Evolutionary conservation across 2,888 invertebrate species (phyloP), one percentile per base, ranked within the genome.

Genomic region (Limenitis camilla): DNA sequence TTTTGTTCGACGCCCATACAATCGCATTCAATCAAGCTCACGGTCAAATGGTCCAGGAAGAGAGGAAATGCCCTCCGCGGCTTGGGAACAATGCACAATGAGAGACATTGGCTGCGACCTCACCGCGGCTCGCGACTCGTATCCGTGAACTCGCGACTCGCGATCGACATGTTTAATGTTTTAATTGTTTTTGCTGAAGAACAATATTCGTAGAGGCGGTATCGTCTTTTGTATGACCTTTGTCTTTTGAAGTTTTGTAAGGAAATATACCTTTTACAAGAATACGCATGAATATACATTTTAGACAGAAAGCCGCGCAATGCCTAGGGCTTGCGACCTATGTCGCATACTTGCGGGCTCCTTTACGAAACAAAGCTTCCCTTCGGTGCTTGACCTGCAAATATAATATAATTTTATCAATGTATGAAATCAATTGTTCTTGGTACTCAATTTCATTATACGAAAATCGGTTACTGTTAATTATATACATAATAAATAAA

Each of bases 61-160:
- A 68, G 63, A 80, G 82, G 78, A 82, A 79, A 72, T 78, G 80
- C 80, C 82, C 83, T 84, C 80, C 73, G 78, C 66, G 71, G 72
- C 72, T 71, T 73, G 66, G 68, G 61, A 74, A 81, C 81, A 81
- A 80, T 81, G 76, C 74, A 84, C 82, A 83, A 83, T 83, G 73
- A 68, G 70, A 74, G 72, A 69, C 78, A 74, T 76, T 77, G 78
- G 68, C 66, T 67, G 67, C 63, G 79, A 76, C 81, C 79, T 81
- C 75, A 63, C 61, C 62, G 71, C 72, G 19, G 19, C 19, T 19
- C 19, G 71, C 72, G 19, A 3, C 19, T 19, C 19, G 71, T 72
- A 76, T 76, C 78, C 76, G 70, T 79, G 75, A 77, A 77, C 74
- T 67, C 65, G 58, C 52, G 52, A 77, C 74, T 67, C 65, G 58